phyloP scores from a whole-genome alignment of 2,888 invertebrate genomes.

The Drosophila tripunctata region DNA sequence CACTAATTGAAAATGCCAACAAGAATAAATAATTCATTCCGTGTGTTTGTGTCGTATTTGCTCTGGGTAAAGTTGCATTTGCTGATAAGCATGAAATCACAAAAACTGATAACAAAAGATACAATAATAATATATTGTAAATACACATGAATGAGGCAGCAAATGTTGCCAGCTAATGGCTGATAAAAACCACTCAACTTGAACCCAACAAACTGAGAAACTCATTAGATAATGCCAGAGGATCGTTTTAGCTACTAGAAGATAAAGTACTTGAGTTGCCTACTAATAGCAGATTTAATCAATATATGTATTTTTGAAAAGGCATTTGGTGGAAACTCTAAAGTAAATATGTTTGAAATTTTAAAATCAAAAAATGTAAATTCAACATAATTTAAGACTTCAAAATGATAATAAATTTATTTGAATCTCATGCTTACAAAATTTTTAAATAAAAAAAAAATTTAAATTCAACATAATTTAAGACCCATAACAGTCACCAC shows the following conservation, averaged over 20 bases:
- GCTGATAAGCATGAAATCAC: slow-evolving; percentile 66
- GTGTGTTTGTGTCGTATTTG: slow-evolving; percentile 43
- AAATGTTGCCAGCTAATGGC: slow-evolving; percentile 29
- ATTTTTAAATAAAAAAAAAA: too few species aligned
- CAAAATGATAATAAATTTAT: too few species aligned
- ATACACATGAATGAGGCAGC: slow-evolving; percentile 15
- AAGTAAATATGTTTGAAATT: too few species aligned
- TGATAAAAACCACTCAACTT: slow-evolving; percentile 37
- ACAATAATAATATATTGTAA: slow-evolving; percentile 40
- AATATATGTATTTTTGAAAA: too few species aligned
- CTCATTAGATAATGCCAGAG: background rate
- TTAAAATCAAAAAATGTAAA: too few species aligned
- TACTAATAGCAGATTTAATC: too few species aligned
- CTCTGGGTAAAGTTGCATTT: slow-evolving; percentile 61
- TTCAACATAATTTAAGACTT: too few species aligned
- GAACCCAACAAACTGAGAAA: slow-evolving; percentile 22
- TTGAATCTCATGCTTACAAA: too few species aligned
- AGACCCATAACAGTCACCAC: background rate
- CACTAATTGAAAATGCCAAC: slow-evolving; percentile 69
- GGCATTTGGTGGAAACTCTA: too few species aligned
- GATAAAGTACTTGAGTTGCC: background rate
- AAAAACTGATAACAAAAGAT: slow-evolving; percentile 63
- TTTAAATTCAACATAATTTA: too few species aligned
- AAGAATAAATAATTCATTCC: slow-evolving; percentile 41
- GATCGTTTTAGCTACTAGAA: background rate